phyloP scores from a whole-genome alignment of 2,888 invertebrate genomes.

The Heteromyza rotundicornis region DNA sequence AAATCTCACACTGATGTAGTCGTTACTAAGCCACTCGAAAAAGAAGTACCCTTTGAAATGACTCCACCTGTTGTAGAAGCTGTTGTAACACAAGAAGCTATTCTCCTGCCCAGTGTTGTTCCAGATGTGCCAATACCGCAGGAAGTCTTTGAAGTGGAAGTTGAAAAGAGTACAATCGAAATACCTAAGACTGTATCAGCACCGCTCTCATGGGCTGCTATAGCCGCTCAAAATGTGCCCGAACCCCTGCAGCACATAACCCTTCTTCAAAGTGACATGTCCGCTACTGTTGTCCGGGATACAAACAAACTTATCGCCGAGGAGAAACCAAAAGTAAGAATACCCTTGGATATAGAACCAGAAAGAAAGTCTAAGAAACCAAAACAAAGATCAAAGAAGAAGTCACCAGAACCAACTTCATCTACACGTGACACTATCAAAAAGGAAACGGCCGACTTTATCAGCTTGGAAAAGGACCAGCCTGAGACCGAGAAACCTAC shows the following conservation, averaged over 20 bases:
- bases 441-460: conserved; percentile 32
- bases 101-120: too few relatives aligned
- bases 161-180: conserved; percentile 7
- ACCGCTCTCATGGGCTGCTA: conserved; percentile 50
- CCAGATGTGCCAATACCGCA: background rate
- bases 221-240: conserved; percentile 52
- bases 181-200: conserved; percentile 17
- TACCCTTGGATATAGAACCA: conserved; percentile 36
- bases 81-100: too few relatives aligned
- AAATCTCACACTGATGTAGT: too few relatives aligned
- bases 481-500: too few relatives aligned
- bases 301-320: conserved; percentile 14
- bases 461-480: conserved; percentile 37
- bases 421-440: background rate
- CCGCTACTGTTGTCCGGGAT: conserved; percentile 16
- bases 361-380: conserved; percentile 39
- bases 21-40: conserved; percentile 18
- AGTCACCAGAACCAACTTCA: conserved; percentile 26
- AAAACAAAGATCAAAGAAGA: conserved; percentile 44
- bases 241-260: conserved; percentile 50
- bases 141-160: background rate
- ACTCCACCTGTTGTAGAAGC: background rate
- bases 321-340: conserved; percentile 28
- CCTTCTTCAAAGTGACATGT: conserved; percentile 33
- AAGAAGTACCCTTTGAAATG: conserved; percentile 1